Percentiles rank a stretch among this genome's conserved stretches.
Evolutionary conservation across 2,797 vertebrate genomes (phyloP).

Genomic region (Oreortyx pictus): DNA sequence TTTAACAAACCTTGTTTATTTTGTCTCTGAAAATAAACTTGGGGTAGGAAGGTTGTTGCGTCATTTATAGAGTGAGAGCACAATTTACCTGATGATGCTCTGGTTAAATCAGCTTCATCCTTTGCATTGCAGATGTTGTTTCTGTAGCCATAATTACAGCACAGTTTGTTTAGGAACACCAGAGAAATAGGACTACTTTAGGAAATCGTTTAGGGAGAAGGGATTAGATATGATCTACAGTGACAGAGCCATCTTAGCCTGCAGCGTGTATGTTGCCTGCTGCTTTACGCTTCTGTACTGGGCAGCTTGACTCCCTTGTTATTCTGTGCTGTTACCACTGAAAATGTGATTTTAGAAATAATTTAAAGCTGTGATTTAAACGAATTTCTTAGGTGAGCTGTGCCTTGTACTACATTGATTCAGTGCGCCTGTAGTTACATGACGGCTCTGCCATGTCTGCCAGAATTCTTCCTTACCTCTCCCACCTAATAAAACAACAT

Average conservation of each 20-base stretch:
- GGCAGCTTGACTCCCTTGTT: not conserved
- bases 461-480: not conserved
- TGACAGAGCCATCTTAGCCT: not conserved
- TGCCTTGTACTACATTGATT: not conserved
- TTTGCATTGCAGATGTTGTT: not conserved
- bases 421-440: not conserved
- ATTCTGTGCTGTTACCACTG: not conserved
- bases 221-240: constrained; percentile 3
- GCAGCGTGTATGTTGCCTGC: not conserved
- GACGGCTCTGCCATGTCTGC: not conserved
- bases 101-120: not conserved
- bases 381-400: not conserved
- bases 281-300: not conserved
- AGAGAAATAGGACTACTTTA: not conserved
- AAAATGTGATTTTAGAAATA: not conserved
- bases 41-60: not conserved
- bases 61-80: not conserved
- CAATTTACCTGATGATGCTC: not conserved
- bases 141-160: not conserved
- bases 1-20: not conserved
- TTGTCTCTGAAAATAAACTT: not conserved
- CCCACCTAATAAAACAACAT: not conserved
- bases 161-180: not conserved
- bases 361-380: not conserved
- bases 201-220: not conserved